Base-by-base conservation (phyloP, 2,113 vertebrate species). In the Xyrauchen texanus region DNA sequence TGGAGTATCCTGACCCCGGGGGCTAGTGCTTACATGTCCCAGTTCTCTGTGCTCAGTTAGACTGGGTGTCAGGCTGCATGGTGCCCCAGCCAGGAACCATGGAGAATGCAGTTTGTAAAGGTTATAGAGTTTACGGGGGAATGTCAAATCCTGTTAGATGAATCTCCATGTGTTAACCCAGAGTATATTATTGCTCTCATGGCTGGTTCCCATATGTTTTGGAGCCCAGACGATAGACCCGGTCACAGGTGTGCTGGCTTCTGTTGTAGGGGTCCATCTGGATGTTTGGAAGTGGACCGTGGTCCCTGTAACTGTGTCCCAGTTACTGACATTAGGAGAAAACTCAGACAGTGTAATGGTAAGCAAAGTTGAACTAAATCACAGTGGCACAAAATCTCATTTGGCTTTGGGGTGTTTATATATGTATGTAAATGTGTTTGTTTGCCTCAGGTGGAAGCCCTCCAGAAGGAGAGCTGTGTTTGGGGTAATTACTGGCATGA, bases 1-100 rank as follows among this genome's bases (percentile, higher is more conserved):
- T 96, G 92, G 92, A 96, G 64, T 96, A 97, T 82, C 95, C 94
- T 52, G 96, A 97, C 77, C 94, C 96, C 0, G 82, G 89, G 83
- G 96, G 95, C 51, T 97, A 95, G 2, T 87, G 92, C n/a, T 82
- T 96, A 21, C 88, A 86, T 84, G 95, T 97, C 3, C 95, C 96
- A 4, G 73, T 97, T 77, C 90, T 98, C 46, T 96, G 96, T 13
- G 88, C 91, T 85, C 89, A 94, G 64, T 83, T 73, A 16, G 91
- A 95, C 76, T 86, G 87, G 34, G 61, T 86, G n/a, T 92, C 90
- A 11, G 90, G 93, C 0, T 85, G 85, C 21, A 82, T 85, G 60
- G 86, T 84, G 2, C 92, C 93, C 0, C 80, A 97, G 3, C 93
- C 94, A 44, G 96, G 95, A 68, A 96, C 95, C 3, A 95, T 96